These are phyloP conservation scores for Hafferia zeledoni DNA, from an alignment of 2,797 vertebrate species.

Conservation along the genomic window DNA sequence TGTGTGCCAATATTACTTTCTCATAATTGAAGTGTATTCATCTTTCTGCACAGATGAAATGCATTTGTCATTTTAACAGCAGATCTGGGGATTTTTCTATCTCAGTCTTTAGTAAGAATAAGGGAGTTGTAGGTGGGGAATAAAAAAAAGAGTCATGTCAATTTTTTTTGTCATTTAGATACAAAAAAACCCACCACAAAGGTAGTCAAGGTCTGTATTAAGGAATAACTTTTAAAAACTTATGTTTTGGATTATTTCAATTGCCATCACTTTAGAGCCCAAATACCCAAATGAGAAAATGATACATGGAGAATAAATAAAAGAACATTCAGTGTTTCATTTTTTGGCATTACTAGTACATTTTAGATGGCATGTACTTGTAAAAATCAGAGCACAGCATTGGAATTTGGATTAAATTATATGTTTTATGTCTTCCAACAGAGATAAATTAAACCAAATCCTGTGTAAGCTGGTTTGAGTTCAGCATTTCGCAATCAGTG, in stretches of 20 bases:
- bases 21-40: not conserved
- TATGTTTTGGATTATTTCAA: not conserved
- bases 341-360: conserved; percentile 29
- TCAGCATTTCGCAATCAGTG: conserved; percentile 11
- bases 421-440: conserved; percentile 30
- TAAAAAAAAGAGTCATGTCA: not conserved
- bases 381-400: not conserved
- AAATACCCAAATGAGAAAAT: not conserved
- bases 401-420: conserved; percentile 39
- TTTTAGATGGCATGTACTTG: conserved; percentile 14
- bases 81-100: not conserved
- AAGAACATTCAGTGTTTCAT: not conserved
- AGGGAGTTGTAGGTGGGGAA: not conserved
- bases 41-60: not conserved
- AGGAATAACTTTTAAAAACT: not conserved
- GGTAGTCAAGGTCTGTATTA: not conserved
- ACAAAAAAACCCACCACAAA: not conserved
- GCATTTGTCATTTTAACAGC: not conserved
- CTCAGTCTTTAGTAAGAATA: not conserved
- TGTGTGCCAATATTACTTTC: not conserved
- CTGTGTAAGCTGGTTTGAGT: conserved; percentile 6
- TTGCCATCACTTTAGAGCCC: not conserved
- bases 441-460: conserved; percentile 45
- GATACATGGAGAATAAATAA: not conserved
- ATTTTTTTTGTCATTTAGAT: not conserved